Evolutionary conservation across 1,140 invertebrate species (phyloP).

Genomic region (Microvelia longipes): DNA sequence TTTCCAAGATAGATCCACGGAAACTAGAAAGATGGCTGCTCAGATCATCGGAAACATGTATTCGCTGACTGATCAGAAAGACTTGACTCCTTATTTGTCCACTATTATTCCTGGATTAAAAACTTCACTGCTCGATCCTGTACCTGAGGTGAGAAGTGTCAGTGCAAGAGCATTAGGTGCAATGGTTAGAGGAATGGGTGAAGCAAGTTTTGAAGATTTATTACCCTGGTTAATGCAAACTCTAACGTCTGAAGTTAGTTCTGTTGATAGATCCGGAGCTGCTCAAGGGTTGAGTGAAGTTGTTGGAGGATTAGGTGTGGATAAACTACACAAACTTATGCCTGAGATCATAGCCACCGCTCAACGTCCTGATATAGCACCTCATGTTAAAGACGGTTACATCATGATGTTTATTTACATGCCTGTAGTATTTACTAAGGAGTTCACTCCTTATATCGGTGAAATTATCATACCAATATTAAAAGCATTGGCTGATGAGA

Average conservation of each 20-base stretch:
- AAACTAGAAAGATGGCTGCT: constrained; percentile 97
- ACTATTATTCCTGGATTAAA: constrained; percentile 95
- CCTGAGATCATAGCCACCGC: constrained; percentile 94
- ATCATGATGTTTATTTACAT: constrained; percentile 99
- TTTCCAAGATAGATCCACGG: constrained; percentile 90
- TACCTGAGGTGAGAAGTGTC: constrained; percentile 85
- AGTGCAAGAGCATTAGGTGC: constrained; percentile 88
- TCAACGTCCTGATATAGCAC: constrained; percentile 82
- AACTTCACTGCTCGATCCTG: constrained; percentile 88
- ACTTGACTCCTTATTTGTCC: constrained; percentile 88
- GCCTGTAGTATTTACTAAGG: constrained; percentile 86
- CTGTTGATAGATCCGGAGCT: constrained; percentile 91
- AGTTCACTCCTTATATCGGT: constrained; percentile 92
- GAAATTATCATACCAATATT: constrained; percentile 95
- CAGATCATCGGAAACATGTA: constrained; percentile 99
- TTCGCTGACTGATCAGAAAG: constrained; percentile 95
- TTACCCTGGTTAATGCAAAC: constrained; percentile 98
- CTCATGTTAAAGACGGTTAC: constrained; percentile 97
- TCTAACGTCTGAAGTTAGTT: constrained; percentile 85
- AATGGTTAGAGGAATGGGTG: constrained; percentile 94
- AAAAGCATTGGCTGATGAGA: constrained; percentile 95
- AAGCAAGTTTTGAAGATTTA: constrained; percentile 84
- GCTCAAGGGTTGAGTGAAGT: constrained; percentile 94
- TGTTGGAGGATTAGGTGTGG: constrained; percentile 84
- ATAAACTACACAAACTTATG: constrained; percentile 92